Conservation (phyloP, 1,140 invertebrate species). For the Bombus pyrosoma region DNA sequence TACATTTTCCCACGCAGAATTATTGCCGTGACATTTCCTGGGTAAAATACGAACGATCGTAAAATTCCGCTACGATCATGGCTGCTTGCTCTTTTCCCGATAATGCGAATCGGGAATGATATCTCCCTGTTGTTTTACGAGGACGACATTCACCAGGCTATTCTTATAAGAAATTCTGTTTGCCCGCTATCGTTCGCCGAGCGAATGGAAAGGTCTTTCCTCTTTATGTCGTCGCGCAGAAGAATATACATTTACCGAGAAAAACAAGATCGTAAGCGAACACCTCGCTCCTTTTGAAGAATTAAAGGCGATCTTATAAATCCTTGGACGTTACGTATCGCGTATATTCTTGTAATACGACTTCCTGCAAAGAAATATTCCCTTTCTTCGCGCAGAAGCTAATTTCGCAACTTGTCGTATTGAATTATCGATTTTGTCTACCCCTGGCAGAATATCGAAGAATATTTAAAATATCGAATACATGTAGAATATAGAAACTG, state of each 20-base stretch:
- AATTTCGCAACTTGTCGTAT: too few relatives aligned
- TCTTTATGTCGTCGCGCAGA: background rate
- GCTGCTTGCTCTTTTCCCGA: background rate
- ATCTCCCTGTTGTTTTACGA: constrained; percentile 1
- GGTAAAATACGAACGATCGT: background rate
- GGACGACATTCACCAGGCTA: background rate
- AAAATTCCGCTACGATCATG: constrained; percentile 3
- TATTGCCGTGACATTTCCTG: background rate
- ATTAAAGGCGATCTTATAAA: background rate
- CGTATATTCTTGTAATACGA: background rate
- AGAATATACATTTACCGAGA: background rate
- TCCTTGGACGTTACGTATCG: background rate
- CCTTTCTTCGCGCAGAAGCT: too few relatives aligned
- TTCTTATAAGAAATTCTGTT: constrained; percentile 11
- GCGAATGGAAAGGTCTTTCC: background rate
- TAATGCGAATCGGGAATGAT: background rate
- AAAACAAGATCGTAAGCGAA: background rate
- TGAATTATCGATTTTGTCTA: too few relatives aligned
- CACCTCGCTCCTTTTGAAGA: background rate
- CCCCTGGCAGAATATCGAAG: too few relatives aligned
- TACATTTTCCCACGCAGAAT: background rate
- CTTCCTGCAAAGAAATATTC: too few relatives aligned
- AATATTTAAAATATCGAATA: too few relatives aligned
- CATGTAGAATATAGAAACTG: too few relatives aligned
- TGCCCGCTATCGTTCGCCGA: background rate